Evolutionary conservation across 2,113 vertebrate genomes (phyloP).

Genomic region (Podarcis raffonei): DNA sequence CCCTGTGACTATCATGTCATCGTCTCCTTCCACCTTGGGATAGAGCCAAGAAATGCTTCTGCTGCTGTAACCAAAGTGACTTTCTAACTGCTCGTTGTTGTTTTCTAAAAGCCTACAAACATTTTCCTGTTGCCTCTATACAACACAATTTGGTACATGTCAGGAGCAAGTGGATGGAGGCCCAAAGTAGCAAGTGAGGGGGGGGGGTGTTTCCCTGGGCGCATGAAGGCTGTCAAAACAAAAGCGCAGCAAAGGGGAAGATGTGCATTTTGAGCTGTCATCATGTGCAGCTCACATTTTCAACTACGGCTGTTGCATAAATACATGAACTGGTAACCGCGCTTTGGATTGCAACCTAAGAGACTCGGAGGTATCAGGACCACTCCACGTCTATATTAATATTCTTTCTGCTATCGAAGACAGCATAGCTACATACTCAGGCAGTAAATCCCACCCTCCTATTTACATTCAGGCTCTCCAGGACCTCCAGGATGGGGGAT

Average conservation of each 20-base stretch:
- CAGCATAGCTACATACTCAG: neutral
- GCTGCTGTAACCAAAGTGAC: neutral
- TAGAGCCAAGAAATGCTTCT: neutral
- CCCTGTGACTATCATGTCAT: neutral
- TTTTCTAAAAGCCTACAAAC: constrained; percentile 15
- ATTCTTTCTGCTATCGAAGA: constrained; percentile 46
- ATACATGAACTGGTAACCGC: constrained; percentile 43
- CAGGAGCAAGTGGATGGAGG: constrained; percentile 21
- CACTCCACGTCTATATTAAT: constrained; percentile 38
- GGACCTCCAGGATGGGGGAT: too few species aligned
- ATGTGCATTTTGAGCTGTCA: constrained; percentile 31
- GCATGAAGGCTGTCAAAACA: constrained; percentile 33
- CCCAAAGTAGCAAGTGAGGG: constrained; percentile 31
- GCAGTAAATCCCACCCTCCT: neutral
- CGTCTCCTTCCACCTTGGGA: neutral
- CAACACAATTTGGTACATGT: neutral
- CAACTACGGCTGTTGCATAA: constrained; percentile 39
- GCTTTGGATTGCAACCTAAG: constrained; percentile 39
- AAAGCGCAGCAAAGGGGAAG: neutral
- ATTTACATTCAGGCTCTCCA: neutral
- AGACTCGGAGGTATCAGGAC: constrained; percentile 17
- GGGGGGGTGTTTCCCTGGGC: constrained; percentile 29
- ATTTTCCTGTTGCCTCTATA: neutral
- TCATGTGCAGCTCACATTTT: neutral
- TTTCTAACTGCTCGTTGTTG: neutral